Evolutionary conservation across 2,888 invertebrate species (phyloP).

Genomic region (Celastrina argiolus): DNA sequence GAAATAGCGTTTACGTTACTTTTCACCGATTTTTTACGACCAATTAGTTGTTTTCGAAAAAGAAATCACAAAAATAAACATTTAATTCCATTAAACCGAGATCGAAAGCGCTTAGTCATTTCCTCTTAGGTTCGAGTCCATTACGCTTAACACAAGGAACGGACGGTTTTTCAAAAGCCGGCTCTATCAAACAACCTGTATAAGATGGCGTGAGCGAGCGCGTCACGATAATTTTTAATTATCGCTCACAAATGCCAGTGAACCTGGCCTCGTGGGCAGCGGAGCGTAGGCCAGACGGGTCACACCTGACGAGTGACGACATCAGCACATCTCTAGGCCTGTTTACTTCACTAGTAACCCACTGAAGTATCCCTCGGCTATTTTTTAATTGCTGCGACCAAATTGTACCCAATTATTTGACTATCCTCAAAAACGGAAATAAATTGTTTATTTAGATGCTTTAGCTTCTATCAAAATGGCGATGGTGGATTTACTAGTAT

Average conservation of each 20-base stretch:
- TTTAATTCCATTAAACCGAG: conserved; percentile 11
- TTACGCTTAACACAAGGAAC: conserved; percentile 30
- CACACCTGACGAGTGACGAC: conserved; percentile 58
- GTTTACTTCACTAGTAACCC: background rate
- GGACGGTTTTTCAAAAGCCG: conserved; percentile 32
- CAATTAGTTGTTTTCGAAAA: background rate
- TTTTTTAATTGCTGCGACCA: too few relatives aligned
- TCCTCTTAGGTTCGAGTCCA: conserved; percentile 31
- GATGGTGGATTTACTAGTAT: background rate
- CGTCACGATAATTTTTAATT: conserved; percentile 78
- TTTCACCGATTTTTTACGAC: background rate
- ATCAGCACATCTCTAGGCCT: background rate
- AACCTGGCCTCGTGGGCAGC: conserved; percentile 71
- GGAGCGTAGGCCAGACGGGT: conserved; percentile 58
- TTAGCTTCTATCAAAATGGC: background rate
- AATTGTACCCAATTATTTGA: background rate
- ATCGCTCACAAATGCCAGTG: conserved; percentile 77
- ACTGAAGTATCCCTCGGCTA: conserved; percentile 23
- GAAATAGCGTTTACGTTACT: background rate
- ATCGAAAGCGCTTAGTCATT: conserved; percentile 29
- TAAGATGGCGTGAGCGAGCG: conserved; percentile 69
- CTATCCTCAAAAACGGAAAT: background rate
- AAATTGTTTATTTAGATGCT: background rate
- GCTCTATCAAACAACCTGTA: conserved; percentile 44
- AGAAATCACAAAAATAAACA: conserved; percentile 10